Evolutionary conservation across 2,113 vertebrate genomes (phyloP).

Genomic region (Pseudonaja textilis): DNA sequence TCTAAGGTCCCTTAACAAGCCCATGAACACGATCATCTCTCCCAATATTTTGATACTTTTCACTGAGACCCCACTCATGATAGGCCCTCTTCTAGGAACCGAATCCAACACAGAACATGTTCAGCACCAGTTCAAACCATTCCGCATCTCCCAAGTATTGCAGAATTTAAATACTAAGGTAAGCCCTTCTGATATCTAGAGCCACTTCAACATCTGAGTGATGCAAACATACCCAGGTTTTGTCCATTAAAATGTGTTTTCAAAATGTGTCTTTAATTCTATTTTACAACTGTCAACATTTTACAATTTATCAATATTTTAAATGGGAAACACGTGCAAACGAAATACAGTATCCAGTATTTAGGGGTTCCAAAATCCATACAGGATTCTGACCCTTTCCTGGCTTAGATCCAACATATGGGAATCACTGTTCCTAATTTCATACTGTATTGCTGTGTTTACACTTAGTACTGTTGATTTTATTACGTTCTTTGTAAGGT

Average conservation of each 20-base stretch:
- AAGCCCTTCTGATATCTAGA: neutral
- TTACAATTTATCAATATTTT: neutral
- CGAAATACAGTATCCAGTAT: neutral
- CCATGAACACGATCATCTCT: neutral
- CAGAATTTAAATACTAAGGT: neutral
- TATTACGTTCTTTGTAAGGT: neutral
- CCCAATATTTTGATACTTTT: neutral
- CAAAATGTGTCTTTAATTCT: neutral
- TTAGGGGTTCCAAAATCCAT: neutral
- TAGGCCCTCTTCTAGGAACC: neutral
- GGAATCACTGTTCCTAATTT: neutral
- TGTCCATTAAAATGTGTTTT: neutral
- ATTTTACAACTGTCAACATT: neutral
- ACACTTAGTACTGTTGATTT: neutral
- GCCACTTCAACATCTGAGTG: neutral
- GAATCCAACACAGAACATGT: neutral
- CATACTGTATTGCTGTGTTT: neutral
- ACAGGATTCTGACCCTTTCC: neutral
- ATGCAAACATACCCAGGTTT: neutral
- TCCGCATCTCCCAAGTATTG: neutral
- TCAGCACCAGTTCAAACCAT: neutral
- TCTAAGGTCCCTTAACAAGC: neutral
- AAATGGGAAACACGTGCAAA: neutral
- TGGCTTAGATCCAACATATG: neutral
- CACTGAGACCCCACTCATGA: neutral